Evolutionary conservation across 2,113 vertebrate species (phyloP).

Genomic region (Plotosus lineatus): DNA sequence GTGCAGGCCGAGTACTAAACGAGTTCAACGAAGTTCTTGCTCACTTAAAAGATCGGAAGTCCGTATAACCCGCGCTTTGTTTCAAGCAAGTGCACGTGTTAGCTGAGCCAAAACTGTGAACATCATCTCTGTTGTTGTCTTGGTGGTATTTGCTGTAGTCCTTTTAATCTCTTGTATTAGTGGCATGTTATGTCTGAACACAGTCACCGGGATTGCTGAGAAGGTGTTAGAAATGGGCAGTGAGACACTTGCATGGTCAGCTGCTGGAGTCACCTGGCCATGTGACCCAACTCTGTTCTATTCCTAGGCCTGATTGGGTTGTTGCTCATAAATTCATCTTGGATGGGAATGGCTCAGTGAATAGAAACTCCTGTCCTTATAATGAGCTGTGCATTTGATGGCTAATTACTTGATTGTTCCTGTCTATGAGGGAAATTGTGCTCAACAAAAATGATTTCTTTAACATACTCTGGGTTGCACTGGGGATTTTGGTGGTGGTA

Average conservation of each 20-base stretch:
- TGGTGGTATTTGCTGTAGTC: neutral
- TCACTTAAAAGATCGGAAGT: too few relatives aligned
- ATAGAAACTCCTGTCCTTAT: neutral
- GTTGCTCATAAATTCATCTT: constrained; percentile 39
- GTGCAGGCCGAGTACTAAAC: too few relatives aligned
- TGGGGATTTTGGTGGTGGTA: neutral
- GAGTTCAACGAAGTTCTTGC: too few relatives aligned
- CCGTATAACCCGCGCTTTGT: too few relatives aligned
- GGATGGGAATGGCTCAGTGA: constrained; percentile 42
- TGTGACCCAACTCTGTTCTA: constrained; percentile 61
- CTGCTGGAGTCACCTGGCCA: constrained; percentile 54
- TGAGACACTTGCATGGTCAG: constrained; percentile 27
- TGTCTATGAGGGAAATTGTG: neutral
- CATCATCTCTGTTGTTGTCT: neutral
- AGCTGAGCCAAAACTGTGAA: neutral
- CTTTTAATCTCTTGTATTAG: neutral
- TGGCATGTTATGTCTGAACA: neutral
- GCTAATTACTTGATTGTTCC: neutral
- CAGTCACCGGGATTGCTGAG: neutral
- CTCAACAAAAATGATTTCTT: neutral
- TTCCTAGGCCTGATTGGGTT: constrained; percentile 67
- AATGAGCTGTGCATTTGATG: neutral
- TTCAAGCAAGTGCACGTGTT: too few relatives aligned
- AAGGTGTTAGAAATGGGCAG: neutral
- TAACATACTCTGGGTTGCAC: neutral